These are phyloP conservation scores for Tragelaphus oryx DNA, from an alignment of 2,797 vertebrate genomes.

Conservation along the genomic window DNA sequence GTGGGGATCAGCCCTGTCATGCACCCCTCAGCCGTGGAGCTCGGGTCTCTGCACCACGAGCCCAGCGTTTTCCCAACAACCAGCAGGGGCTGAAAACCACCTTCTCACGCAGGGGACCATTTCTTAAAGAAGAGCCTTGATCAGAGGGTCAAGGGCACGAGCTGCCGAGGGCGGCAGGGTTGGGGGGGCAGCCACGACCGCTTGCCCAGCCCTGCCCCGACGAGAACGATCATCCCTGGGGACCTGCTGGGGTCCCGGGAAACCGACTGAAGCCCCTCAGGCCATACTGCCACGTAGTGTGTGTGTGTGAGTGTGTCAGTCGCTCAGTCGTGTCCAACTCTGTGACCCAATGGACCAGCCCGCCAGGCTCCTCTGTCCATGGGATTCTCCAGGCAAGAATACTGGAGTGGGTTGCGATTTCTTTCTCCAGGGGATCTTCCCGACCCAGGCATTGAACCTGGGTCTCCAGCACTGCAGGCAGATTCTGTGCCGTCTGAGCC, in stretches of 20 bases:
- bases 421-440: neutral
- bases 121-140: neutral
- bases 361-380: neutral
- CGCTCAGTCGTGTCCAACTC: neutral
- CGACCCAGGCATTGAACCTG: neutral
- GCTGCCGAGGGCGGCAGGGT: accelerated
- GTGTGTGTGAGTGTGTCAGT: neutral
- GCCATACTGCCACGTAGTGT: accelerated
- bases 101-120: accelerated
- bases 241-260: accelerated
- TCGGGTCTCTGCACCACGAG: accelerated
- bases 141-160: accelerated
- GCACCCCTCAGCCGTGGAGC: accelerated
- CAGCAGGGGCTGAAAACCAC: accelerated
- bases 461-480: neutral
- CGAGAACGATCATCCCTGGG: accelerated
- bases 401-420: neutral
- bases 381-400: neutral
- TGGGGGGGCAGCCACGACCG: accelerated
- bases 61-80: accelerated
- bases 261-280: accelerated
- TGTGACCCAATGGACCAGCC: neutral
- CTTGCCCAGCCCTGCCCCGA: accelerated
- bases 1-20: accelerated
- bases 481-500: neutral